Evolutionary conservation across 2,113 vertebrate species (phyloP), one percentile per base, ranked within the genome.

Genomic region (Lasiurus borealis): DNA sequence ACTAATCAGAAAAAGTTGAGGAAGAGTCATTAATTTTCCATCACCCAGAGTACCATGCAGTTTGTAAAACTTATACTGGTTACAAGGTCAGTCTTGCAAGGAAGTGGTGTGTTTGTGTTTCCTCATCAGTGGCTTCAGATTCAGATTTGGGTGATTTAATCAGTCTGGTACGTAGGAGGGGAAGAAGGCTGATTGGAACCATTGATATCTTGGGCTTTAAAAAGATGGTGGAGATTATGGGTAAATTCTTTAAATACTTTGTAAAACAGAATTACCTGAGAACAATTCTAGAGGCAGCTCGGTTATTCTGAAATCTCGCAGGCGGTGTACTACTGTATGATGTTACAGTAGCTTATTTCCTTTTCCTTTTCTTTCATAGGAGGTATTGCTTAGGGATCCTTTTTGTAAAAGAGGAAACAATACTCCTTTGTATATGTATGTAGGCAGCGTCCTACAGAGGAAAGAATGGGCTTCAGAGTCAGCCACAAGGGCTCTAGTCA

Each of bases 331-430:
- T 54, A 0, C 59, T 10, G 5, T 44, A 23, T 16, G 11, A 1
- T 36, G 4, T 18, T 44, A 29, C 13, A 18, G 27, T 19, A 62
- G 81, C 13, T 48, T 36, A 31, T 71, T 73, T 21, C 66, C 54
- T 81, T 34, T 46, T 68, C 88, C 73, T 46, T 29, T 16, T 19
- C 69, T 46, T 0, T n/a, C 29, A 29, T 78, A n/a, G 6, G 59
- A 54, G 40, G 18, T 78, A 18, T 84, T 80, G n/a, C 52, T 57
- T 54, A 59, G 78, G 76, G 50, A 29, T n/a, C n/a, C 34, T 71
- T 93, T 92, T 87, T 73, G 44, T 81, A 57, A 73, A 83, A 82
- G 69, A 86, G 76, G 84, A 78, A 91, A 34, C 88, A 34, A 69
- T 36, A 40, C 10, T 75, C 10, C 34, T 44, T 5, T 23, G 40